Evolutionary conservation across 2,888 invertebrate genomes (phyloP).

Genomic region (Microctonus brassicae): DNA sequence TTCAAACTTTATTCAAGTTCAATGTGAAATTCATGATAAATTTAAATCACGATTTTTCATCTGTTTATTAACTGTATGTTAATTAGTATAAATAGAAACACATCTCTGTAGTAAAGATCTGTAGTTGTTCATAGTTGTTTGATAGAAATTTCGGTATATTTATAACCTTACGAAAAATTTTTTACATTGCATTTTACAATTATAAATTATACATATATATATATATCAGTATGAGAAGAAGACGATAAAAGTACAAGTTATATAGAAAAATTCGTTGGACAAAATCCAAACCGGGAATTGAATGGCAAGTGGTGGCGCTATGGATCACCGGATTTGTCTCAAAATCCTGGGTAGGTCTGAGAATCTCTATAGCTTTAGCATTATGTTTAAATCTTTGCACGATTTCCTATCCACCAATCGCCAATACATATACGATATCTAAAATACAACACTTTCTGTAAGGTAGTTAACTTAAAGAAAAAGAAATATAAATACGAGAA

Average conservation of each 20-base stretch:
- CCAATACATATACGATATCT: background rate
- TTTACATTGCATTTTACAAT: no score
- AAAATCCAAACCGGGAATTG: constrained; percentile 46
- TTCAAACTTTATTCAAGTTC: no score
- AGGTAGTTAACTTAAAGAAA: background rate
- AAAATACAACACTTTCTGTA: background rate
- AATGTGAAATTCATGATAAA: no score
- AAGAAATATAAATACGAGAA: background rate
- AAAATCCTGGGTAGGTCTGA: constrained; percentile 43
- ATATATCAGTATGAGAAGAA: no score
- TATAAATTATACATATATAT: no score
- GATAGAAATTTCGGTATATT: no score
- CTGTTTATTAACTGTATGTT: no score
- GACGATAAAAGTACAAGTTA: constrained; percentile 39
- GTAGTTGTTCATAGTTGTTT: no score
- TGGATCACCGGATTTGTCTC: constrained; percentile 46
- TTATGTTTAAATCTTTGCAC: constrained; percentile 8
- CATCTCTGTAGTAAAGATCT: no score
- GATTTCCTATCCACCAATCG: background rate
- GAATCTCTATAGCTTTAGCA: constrained; percentile 27
- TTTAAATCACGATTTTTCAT: no score
- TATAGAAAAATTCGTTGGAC: constrained; percentile 37
- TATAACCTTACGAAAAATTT: no score
- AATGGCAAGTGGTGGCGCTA: constrained; percentile 39
- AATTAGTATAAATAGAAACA: no score